phyloP scores from a whole-genome alignment of 2,113 vertebrate genomes.

The Casuarius casuarius region DNA sequence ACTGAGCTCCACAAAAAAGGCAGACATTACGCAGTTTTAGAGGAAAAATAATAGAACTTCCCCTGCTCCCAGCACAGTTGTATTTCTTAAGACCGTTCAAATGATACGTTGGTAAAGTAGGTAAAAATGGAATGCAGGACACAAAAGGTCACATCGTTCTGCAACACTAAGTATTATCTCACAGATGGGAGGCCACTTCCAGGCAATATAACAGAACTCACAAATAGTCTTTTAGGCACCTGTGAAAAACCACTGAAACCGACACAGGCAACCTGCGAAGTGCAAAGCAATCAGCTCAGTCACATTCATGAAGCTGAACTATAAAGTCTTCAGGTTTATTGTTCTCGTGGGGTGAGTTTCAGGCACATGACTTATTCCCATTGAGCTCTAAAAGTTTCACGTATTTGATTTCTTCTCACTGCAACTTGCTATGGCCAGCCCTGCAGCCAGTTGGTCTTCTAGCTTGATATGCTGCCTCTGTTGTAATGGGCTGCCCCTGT shows the following conservation, averaged over 20 bases:
- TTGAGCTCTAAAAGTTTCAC: not conserved
- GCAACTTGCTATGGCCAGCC: not conserved
- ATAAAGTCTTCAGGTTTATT: not conserved
- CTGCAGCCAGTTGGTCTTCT: not conserved
- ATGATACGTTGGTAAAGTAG: not conserved
- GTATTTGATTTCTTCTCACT: not conserved
- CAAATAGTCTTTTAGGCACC: not conserved
- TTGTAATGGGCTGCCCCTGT: too few relatives aligned
- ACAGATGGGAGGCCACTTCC: not conserved
- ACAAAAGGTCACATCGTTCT: not conserved
- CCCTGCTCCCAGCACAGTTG: not conserved
- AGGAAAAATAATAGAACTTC: not conserved
- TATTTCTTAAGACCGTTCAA: not conserved
- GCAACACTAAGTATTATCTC: not conserved
- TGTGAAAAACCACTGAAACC: not conserved
- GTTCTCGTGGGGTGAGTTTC: not conserved
- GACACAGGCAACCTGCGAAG: not conserved
- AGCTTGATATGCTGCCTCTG: not conserved
- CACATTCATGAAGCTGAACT: not conserved
- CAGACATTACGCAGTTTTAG: not conserved
- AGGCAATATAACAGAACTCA: not conserved
- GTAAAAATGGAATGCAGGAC: not conserved
- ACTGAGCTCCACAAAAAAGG: not conserved
- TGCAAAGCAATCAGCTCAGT: not conserved
- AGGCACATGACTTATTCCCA: not conserved